These are phyloP conservation scores for Listrodromus nycthemerus DNA, from an alignment of 2,888 invertebrate genomes.

Conservation along the genomic window DNA sequence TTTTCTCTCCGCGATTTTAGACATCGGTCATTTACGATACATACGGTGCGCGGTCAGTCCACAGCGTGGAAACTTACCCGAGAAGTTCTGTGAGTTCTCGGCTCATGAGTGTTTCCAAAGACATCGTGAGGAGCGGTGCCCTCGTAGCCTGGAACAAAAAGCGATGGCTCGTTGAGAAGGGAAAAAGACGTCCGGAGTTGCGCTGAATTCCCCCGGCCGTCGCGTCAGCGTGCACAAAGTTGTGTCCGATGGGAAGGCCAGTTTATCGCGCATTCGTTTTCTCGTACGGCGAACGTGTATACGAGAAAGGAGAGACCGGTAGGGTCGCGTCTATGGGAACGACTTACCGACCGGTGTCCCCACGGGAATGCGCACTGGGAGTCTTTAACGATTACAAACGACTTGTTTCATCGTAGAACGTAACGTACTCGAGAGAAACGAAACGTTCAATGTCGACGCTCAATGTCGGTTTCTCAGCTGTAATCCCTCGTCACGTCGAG, in stretches of 20 bases:
- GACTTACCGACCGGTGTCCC: conserved; percentile 52
- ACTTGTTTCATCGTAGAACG: conserved; percentile 28
- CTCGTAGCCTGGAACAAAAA: conserved; percentile 80
- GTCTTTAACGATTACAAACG: conserved; percentile 52
- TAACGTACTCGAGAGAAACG: background rate
- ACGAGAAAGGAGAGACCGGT: conserved; percentile 70
- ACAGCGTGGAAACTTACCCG: conserved; percentile 86
- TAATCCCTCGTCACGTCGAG: too few relatives aligned
- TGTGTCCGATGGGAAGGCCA: conserved; percentile 13
- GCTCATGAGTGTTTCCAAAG: conserved; percentile 78
- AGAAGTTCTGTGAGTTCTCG: conserved; percentile 86
- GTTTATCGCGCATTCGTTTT: conserved; percentile 55
- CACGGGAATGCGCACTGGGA: conserved; percentile 46
- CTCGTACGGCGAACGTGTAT: conserved; percentile 32
- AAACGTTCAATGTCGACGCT: background rate
- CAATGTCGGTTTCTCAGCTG: too few relatives aligned
- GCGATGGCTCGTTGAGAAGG: conserved; percentile 43
- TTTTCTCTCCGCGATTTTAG: too few relatives aligned
- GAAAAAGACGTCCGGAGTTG: conserved; percentile 65
- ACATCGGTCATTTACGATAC: too few relatives aligned
- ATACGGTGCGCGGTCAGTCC: background rate
- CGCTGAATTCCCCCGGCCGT: conserved; percentile 69
- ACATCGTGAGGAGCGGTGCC: conserved; percentile 82
- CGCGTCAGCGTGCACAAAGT: conserved; percentile 68
- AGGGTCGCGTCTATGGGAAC: conserved; percentile 61